Evolutionary conservation across 2,888 invertebrate species (phyloP), one percentile per base, ranked within the genome.

Genomic region (Luperina testacea): DNA sequence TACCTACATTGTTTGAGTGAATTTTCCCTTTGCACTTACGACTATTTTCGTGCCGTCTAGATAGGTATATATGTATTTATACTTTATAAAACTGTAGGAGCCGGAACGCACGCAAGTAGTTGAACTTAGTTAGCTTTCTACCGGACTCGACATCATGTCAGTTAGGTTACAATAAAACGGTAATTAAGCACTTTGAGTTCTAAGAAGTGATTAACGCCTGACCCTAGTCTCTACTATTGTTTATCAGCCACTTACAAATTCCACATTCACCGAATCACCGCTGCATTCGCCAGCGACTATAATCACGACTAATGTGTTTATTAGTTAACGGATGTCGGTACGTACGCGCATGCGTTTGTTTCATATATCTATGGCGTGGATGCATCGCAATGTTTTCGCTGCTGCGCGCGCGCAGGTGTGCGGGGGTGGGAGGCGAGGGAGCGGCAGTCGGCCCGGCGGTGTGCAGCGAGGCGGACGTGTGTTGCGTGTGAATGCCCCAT

Each of bases 401-500:
- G 88, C 53, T 51, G 72, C 89, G 90, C 84, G 73, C 59, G 89
- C 89, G 89, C 90, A 84, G 78, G 82, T 90, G 88, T 72, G 88
- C 73, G 88, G 84, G 86, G 86, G 82, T 48, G 77, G 80, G 77
- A 74, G 72, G 48, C 32, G 32, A 63, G 85, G 80, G 77, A 38
- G 59, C 48, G 85, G 75, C 88, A 91, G 92, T 92, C 80, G 76
- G 83, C 77, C 90, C 80, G 80, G 91, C 90, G 88, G 86, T 81
- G 90, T 88, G 87, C 79, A 77, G 73, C 81, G 77, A 82, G 79
- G 77, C 81, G 88, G 90, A 90, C 90, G 92, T 74, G 77, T 86
- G 80, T 86, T 51, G 74, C 84, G 89, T 89, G 89, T 90, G 91
- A 91, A 90, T 91, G 92, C 88, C 90, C 90, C 89, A 92, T 91